Conservation (phyloP, 2,888 invertebrate genomes). For the Apodemia zela region DNA sequence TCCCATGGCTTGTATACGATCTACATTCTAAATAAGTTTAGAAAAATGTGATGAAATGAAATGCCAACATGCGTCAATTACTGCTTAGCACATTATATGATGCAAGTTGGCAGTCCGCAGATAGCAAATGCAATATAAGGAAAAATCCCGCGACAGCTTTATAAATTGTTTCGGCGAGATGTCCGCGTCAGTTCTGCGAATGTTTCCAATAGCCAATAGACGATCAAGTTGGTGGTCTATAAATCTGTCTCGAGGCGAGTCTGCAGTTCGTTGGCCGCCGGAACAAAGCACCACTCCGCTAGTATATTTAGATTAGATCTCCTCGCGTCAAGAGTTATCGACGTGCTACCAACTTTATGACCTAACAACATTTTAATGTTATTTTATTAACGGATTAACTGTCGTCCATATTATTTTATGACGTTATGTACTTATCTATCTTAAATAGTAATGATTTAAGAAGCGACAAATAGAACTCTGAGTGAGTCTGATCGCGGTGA, state of each 20-base stretch:
- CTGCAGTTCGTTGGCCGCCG: slow-evolving; percentile 15
- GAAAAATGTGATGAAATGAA: no score
- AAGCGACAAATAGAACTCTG: not conserved
- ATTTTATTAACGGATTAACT: slow-evolving; percentile 1
- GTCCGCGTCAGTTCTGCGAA: slow-evolving; percentile 20
- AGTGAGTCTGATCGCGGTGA: not conserved
- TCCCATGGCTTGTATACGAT: no score
- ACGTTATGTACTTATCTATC: not conserved
- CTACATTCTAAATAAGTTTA: no score
- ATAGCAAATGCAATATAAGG: slow-evolving; percentile 4
- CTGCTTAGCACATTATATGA: not conserved
- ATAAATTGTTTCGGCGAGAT: not conserved
- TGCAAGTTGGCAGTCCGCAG: not conserved
- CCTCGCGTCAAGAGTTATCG: slow-evolving; percentile 12
- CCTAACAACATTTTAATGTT: slow-evolving; percentile 10
- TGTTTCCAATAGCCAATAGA: slow-evolving; percentile 22
- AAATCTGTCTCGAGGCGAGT: slow-evolving; percentile 25
- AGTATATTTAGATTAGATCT: slow-evolving; percentile 8
- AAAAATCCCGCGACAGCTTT: not conserved
- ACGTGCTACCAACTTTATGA: slow-evolving; percentile 11
- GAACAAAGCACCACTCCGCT: not conserved
- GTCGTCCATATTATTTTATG: not conserved
- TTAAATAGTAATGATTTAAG: not conserved
- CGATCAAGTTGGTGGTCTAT: slow-evolving; percentile 20
- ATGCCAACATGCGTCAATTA: no score